A percentile compares a stretch with the other conserved stretches of the same genome.
These are phyloP conservation scores for Bolinopsis microptera DNA, from an alignment of 37 sponge, comb jelly and placozoan species.

Conservation along the genomic window DNA sequence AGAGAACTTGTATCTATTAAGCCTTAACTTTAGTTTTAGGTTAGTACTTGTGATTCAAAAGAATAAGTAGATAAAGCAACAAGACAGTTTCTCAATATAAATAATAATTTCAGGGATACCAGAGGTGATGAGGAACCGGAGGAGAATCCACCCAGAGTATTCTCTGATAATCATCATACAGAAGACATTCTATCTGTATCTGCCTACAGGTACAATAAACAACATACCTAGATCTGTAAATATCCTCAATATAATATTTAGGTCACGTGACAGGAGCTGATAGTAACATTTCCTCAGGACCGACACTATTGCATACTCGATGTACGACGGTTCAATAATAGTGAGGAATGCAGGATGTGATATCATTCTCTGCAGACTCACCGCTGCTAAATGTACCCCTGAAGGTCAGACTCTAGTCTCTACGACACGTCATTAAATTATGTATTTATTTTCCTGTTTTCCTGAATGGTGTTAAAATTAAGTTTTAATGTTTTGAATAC, in stretches of 20 bases:
- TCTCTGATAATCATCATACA: conserved; percentile 67
- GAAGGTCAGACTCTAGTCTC: background rate
- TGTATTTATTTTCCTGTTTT: background rate
- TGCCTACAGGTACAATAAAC: conserved; percentile 28
- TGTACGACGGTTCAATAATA: conserved; percentile 59
- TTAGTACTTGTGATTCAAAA: no score
- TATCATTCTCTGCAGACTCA: conserved; percentile 22
- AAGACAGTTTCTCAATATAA: no score
- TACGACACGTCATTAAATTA: background rate
- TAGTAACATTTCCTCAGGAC: conserved; percentile 27
- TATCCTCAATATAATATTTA: no score
- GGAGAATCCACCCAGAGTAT: conserved; percentile 36
- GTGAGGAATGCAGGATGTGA: conserved; percentile 19
- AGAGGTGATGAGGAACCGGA: conserved; percentile 38
- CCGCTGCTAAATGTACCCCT: conserved; percentile 48
- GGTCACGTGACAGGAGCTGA: no score
- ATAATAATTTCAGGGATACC: conserved; percentile 12
- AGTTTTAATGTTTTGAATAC: no score
- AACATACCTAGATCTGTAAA: no score
- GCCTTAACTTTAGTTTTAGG: no score
- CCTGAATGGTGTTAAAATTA: no score
- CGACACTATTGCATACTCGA: conserved; percentile 19
- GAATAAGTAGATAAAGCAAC: no score
- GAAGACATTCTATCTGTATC: conserved; percentile 91
- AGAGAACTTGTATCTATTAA: no score